phyloP scores from a whole-genome alignment of 2,113 vertebrate species.

The Oreamnos americanus region DNA sequence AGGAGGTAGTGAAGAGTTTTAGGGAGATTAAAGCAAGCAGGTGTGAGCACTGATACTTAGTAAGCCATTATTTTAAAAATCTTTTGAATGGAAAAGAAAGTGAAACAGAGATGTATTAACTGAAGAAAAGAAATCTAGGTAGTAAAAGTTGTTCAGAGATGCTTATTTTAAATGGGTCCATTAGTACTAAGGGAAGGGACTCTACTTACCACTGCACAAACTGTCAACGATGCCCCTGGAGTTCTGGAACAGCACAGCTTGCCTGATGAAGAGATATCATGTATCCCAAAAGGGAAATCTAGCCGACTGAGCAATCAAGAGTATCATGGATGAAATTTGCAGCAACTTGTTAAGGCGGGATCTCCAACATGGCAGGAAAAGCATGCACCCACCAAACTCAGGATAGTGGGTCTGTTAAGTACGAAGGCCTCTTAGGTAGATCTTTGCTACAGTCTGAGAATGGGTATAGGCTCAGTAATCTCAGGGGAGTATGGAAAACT shows the following conservation, averaged over 20 bases:
- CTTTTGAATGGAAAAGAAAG: constrained; percentile 1
- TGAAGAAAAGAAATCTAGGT: background rate
- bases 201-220: background rate
- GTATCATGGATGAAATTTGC: background rate
- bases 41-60: background rate
- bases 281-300: background rate
- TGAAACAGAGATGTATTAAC: background rate
- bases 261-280: background rate
- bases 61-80: background rate
- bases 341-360: background rate
- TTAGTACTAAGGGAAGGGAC: background rate
- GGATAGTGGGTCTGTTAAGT: background rate
- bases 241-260: background rate
- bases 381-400: accelerated
- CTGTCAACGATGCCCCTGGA: background rate
- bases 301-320: background rate
- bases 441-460: background rate
- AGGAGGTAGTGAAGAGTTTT: background rate
- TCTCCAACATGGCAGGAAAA: background rate
- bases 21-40: background rate
- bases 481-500: constrained; percentile 52
- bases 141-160: background rate
- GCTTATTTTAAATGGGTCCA: background rate
- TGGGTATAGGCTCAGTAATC: constrained; percentile 44
- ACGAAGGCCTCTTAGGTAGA: background rate